phyloP scores from a whole-genome alignment of 2,113 vertebrate species.

The Syrrhaptes paradoxus region DNA sequence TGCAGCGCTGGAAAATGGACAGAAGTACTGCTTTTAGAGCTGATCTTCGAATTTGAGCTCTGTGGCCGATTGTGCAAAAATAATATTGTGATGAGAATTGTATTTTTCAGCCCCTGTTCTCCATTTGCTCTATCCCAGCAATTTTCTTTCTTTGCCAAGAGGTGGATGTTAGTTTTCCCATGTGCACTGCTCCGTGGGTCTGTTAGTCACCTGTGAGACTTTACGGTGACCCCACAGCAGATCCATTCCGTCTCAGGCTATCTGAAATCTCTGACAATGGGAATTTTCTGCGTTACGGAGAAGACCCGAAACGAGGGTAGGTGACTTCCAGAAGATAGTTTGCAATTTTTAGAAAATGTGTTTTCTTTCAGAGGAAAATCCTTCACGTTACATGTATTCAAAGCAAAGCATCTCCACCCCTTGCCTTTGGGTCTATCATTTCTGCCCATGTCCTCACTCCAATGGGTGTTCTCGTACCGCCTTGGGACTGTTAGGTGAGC shows the following conservation, averaged over 20 bases:
- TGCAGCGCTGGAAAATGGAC: background rate
- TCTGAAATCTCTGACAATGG: background rate
- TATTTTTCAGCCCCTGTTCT: background rate
- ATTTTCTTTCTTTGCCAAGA: background rate
- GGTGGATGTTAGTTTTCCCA: background rate
- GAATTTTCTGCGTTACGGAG: background rate
- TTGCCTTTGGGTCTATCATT: background rate
- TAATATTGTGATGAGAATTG: background rate
- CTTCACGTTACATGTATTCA: background rate
- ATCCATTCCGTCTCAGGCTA: background rate
- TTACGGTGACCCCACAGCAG: fast-evolving
- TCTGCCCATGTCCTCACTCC: background rate
- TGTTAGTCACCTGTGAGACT: background rate
- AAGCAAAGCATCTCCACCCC: fast-evolving
- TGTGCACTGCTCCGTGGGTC: background rate
- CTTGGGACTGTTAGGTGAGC: background rate
- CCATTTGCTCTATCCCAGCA: background rate
- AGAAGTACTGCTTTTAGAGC: background rate
- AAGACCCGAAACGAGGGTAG: background rate
- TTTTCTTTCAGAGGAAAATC: background rate
- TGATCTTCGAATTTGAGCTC: background rate
- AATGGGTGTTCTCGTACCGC: fast-evolving
- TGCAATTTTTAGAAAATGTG: background rate
- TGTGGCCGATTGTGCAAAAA: background rate
- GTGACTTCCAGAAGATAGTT: background rate